Evolutionary conservation across 2,888 invertebrate species (phyloP).

Genomic region (Standfussiana lucernea): DNA sequence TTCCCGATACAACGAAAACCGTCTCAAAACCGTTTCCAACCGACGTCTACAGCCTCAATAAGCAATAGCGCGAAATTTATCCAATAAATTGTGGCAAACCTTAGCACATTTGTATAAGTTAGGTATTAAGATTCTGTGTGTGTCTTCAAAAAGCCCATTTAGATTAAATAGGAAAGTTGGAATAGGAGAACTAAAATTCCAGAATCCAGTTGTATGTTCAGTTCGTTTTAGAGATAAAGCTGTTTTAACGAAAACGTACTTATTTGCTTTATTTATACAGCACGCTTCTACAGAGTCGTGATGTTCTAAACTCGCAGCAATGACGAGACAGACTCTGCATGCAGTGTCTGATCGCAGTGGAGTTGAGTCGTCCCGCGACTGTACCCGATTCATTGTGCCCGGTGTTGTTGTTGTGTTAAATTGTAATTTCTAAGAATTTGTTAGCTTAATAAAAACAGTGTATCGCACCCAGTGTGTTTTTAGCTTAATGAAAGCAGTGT

Average conservation of each 20-base stretch:
- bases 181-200: slow-evolving; percentile 13
- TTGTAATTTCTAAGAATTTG: no score
- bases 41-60: slow-evolving; percentile 30
- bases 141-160: slow-evolving; percentile 45
- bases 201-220: background rate
- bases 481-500: no score
- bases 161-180: slow-evolving; percentile 29
- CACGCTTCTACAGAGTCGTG: no score
- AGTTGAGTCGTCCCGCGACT: no score
- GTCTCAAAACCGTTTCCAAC: slow-evolving; percentile 42
- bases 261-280: no score
- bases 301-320: no score
- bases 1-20: slow-evolving; percentile 24
- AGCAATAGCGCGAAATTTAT: slow-evolving; percentile 48
- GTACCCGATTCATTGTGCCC: no score
- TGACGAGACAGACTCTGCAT: no score
- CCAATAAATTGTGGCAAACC: slow-evolving; percentile 53
- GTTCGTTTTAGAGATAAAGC: background rate
- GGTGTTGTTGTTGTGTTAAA: no score
- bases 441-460: no score
- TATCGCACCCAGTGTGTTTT: no score
- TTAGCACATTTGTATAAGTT: slow-evolving; percentile 50
- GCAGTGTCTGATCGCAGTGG: no score
- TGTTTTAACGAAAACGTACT: background rate
- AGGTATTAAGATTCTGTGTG: slow-evolving; percentile 44